Evolutionary conservation across 2,113 vertebrate genomes (phyloP), one percentile per base, ranked within the genome.

Genomic region (Erinaceus europaeus): DNA sequence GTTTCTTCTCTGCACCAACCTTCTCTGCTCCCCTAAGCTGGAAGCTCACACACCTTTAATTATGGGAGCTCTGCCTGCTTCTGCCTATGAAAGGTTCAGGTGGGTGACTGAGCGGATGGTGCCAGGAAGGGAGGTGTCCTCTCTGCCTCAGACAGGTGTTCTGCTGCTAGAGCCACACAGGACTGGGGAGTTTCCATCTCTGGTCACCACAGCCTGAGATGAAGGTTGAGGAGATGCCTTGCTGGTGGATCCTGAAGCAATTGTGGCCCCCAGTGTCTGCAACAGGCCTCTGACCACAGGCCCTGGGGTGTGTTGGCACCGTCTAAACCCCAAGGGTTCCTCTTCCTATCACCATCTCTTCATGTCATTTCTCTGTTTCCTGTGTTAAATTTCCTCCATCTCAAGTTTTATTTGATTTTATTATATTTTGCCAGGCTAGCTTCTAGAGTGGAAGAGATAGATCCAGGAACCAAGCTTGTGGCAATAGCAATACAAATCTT

Each of bases 281-380:
- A 40, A 44, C 4, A 1, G 52, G 18, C 5, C 48, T 67, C 9
- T 0, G 6, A 46, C 27, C 3, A 0, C 11, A 62, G 50, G 23
- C 13, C 34, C 10, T 10, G 68, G 27, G 21, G 48, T 6, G 42
- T 6, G 4, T 38, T 5, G 9, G 38, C 23, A 75, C 52, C 68
- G 38, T 23, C 53, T 65, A 13, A 44, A 10, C 25, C 6, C n/a
- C 46, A 4, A 7, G 62, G 2, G 4, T 65, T 36, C 20, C 34
- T 5, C 7, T 4, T 23, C 18, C 9, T 4, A 23, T 13, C 53
- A 73, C 53, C 29, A 69, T 5, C 2, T 21, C 48, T 59, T 68
- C 53, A 32, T 72, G 50, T 4, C 12, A 50, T 13, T 6, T 42
- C 57, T 12, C 23, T 25, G 3, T 50, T 76, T 69, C 18, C 15